These are phyloP conservation scores for Drosophila sordidula DNA, from an alignment of 2,888 invertebrate genomes.

Conservation along the genomic window DNA sequence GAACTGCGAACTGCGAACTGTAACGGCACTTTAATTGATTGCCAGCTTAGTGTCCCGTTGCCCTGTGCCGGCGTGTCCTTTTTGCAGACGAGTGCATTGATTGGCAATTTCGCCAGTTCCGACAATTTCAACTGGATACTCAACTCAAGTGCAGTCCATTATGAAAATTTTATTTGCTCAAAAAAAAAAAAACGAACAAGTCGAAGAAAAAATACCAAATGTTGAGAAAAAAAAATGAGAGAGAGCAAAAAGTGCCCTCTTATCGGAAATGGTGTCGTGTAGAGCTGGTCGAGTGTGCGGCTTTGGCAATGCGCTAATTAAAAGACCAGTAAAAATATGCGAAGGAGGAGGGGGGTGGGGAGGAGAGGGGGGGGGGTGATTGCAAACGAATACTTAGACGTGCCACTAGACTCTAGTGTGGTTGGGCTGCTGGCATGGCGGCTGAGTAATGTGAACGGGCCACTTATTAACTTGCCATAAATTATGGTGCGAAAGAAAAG, in stretches of 20 bases:
- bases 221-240: neutral
- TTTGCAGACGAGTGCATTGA: conserved; percentile 47
- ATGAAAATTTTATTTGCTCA: conserved; percentile 45
- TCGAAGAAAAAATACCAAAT: neutral
- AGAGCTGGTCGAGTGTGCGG: conserved; percentile 32
- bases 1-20: conserved; percentile 13
- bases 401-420: neutral
- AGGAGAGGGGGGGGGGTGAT: no score
- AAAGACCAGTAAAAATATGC: conserved; percentile 44
- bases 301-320: conserved; percentile 69
- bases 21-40: conserved; percentile 55
- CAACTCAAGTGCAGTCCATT: conserved; percentile 53
- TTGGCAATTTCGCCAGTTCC: conserved; percentile 57
- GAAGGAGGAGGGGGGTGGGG: no score
- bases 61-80: conserved; percentile 9
- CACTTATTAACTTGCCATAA: conserved; percentile 61
- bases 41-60: conserved; percentile 39
- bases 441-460: conserved; percentile 37
- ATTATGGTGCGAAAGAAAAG: conserved; percentile 46
- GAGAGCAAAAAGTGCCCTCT: conserved; percentile 20
- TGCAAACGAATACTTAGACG: no score
- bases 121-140: conserved; percentile 30
- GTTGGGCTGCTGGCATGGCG: neutral
- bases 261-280: conserved; percentile 30
- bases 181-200: neutral